Conservation (phyloP, 2,888 invertebrate genomes). For the Esperia sulphurella region DNA sequence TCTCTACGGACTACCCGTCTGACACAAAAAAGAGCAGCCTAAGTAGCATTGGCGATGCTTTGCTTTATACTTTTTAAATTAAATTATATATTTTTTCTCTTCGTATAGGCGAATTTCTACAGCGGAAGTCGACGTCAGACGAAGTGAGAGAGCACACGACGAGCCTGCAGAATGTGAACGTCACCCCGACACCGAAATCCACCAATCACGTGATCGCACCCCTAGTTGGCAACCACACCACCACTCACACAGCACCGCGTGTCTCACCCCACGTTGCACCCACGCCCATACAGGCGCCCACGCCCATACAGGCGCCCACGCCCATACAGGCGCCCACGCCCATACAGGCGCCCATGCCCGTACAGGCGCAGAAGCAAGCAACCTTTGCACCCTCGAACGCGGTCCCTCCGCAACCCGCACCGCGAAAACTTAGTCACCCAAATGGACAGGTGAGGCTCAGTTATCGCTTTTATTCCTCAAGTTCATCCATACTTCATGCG, state of each 20-base stretch:
- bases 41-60: background rate
- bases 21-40: background rate
- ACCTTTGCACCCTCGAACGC: slow-evolving; percentile 23
- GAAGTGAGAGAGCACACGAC: slow-evolving; percentile 70
- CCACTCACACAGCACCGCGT: slow-evolving; percentile 22
- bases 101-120: slow-evolving; percentile 46
- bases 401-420: slow-evolving; percentile 69
- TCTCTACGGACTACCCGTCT: no score
- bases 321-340: slow-evolving; percentile 13
- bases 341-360: slow-evolving; percentile 5
- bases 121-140: slow-evolving; percentile 65
- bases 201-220: slow-evolving; percentile 42
- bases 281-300: slow-evolving; percentile 24
- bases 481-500: background rate
- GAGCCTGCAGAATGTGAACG: slow-evolving; percentile 58
- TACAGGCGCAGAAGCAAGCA: slow-evolving; percentile 30
- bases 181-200: slow-evolving; percentile 23
- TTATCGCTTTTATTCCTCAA: slow-evolving; percentile 10
- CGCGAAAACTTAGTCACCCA: slow-evolving; percentile 64
- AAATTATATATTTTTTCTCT: slow-evolving; percentile 19
- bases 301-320: no score
- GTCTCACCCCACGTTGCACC: slow-evolving; percentile 20
- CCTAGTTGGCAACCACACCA: slow-evolving; percentile 45
- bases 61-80: slow-evolving; percentile 3
- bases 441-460: slow-evolving; percentile 64